phyloP scores from a whole-genome alignment of 2,888 invertebrate genomes.

The Hypselothyrea guttata region DNA sequence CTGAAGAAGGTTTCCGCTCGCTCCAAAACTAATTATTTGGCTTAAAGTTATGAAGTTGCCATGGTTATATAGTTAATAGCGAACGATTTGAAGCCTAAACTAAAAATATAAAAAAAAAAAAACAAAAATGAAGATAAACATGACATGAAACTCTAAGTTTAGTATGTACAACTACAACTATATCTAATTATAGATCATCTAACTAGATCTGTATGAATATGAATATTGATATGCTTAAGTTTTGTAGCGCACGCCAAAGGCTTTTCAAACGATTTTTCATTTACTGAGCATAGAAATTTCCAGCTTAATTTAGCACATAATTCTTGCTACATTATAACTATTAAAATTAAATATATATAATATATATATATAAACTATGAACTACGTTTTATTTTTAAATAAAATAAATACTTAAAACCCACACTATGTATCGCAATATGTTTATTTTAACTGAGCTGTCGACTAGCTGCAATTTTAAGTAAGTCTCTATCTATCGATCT shows the following conservation, averaged over 20 bases:
- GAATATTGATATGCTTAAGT: constrained; percentile 38
- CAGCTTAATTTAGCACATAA: constrained; percentile 44
- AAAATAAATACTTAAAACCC: constrained; percentile 56
- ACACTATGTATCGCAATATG: constrained; percentile 61
- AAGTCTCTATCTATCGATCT: constrained; percentile 43
- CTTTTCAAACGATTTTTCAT: constrained; percentile 27
- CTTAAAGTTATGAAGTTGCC: not conserved
- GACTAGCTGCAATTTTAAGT: constrained; percentile 46
- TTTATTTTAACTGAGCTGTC: constrained; percentile 41
- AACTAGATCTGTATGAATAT: constrained; percentile 17
- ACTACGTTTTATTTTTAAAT: constrained; percentile 68
- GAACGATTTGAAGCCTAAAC: too few species aligned
- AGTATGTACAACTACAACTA: constrained; percentile 16
- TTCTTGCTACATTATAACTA: constrained; percentile 30
- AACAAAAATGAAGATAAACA: not conserved
- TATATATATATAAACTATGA: constrained; percentile 45
- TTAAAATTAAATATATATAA: constrained; percentile 15
- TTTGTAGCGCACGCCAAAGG: constrained; percentile 52
- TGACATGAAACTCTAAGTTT: constrained; percentile 58
- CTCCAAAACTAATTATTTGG: constrained; percentile 1
- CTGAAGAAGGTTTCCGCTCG: constrained; percentile 23
- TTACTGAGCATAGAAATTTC: constrained; percentile 37
- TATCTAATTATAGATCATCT: constrained; percentile 21
- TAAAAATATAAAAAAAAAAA: too few species aligned
- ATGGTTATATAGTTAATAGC: too few species aligned